Conservation (phyloP, 1,140 invertebrate species). For the Colletes gigas region DNA sequence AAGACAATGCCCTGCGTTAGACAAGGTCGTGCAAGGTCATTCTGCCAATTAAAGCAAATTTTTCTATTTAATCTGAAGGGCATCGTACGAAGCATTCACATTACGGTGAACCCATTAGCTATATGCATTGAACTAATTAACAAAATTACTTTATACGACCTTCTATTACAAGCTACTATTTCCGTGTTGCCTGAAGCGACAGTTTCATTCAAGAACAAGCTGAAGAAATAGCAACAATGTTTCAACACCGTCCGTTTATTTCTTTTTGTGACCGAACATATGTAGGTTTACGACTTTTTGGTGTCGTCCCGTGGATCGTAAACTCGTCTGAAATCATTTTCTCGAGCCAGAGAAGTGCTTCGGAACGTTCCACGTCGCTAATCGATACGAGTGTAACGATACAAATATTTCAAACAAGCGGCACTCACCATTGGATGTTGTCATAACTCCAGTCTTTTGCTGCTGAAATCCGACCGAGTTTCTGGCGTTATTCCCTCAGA, state of each 20-base stretch:
- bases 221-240: background rate
- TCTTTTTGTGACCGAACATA: too few relatives aligned
- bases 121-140: background rate
- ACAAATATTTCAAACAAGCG: background rate
- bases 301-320: too few relatives aligned
- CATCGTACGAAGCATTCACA: background rate
- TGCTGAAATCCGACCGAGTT: background rate
- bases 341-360: too few relatives aligned
- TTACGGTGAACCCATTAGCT: background rate
- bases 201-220: background rate
- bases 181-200: too few relatives aligned
- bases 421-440: slow-evolving; percentile 44
- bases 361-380: too few relatives aligned
- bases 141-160: background rate
- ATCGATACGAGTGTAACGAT: too few relatives aligned
- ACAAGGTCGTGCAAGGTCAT: too few relatives aligned
- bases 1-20: too few relatives aligned
- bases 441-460: slow-evolving; percentile 31
- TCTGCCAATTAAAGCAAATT: background rate
- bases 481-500: background rate
- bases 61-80: background rate
- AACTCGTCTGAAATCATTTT: too few relatives aligned
- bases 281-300: too few relatives aligned
- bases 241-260: too few relatives aligned
- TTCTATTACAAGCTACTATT: background rate